Base-by-base conservation (phyloP, 1,140 invertebrate genomes). In the Drosophila triauraria region DNA sequence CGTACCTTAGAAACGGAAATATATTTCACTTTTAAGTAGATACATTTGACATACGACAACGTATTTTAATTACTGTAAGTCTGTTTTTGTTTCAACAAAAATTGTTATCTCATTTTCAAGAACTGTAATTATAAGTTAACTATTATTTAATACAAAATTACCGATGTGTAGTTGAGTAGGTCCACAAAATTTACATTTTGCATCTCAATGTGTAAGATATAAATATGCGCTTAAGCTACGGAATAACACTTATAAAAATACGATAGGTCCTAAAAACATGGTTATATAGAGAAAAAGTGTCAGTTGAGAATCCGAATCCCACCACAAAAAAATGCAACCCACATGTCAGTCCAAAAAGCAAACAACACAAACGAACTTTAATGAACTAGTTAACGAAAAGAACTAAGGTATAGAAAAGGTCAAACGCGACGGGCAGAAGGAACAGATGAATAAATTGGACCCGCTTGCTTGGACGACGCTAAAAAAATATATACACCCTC, bases 261-360 rank as follows among this genome's bases (percentile, higher is more conserved):
- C 23, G 56, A 38, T 44, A 59, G 65, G 35, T 58, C 46, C 69
- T 75, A 59, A 63, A 12, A 42, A 51, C 35, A 67, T 35, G 46
- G 35, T 65, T 65, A 69, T 42, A 65, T 48, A 67, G 6, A 51
- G 44, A 64, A 70, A 32, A 9, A 35, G 32, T 35, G 65, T 54
- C 50, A 80, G 78, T 77, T 79, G 70, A 71, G 53, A 79, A 74
- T 90, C 85, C 81, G 78, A 70, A 90, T 88, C 85, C 85, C 85
- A 88, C 85, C 85, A 88, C 85, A 90, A 47, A 78, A 68, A 79
- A 83, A 84, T 76, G 75, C 78, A 82, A 81, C 81, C 85, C 86
- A 88, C 85, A 90, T 82, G 78, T 68, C 71, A 87, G 84, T 83
- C 85, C 81, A 90, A 87, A 50, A 50, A 76, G 58, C 46, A 25